Base-by-base conservation (phyloP, 2,888 invertebrate genomes). In the Pseudanteris insignis region DNA sequence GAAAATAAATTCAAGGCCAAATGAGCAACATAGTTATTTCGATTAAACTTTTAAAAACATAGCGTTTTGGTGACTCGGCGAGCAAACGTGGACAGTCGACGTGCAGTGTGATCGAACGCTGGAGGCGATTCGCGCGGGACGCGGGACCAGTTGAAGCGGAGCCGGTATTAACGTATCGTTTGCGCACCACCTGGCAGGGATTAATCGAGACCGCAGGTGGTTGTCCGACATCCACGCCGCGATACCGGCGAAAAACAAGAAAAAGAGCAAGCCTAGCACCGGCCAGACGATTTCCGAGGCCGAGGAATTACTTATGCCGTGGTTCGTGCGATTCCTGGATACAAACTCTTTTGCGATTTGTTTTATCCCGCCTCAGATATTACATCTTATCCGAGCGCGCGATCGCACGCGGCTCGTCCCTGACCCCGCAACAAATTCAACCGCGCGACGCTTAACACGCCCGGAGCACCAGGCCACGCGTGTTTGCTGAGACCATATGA, bases 161-260 rank as follows among this genome's bases (percentile, higher is more conserved):
- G 37, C 43, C 21, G 58, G 46, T 26, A 62, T 62, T 58, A 53
- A 29, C 29, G 47, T 58, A 58, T 53, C 57, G 48, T 38, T 44
- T 41, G 50, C 36, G 48, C 51, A 32, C 37, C 63, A 59, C 48
- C 57, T 60, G 59, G 63, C 51, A 47, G 36, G 46, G 59, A 58
- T 63, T 55, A 59, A 58, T 58, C 59, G 54, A 46, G 62, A 58
- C 43, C 55, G 63, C 63, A 63, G 64, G 64, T 57, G 64, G 51
- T 43, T 58, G 33, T 40, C 38, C 48, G 43, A n/a, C 36, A 29
- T 24, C 14, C 29, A 37, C 44, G 36, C 32, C 25, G 2, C 9
- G 37, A 25, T 36, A 25, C 29, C 32, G 15, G 25, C 40, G 41
- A 32, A 14, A 44, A 34, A 47, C 50, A 33, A 55, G 61, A 46